Base-by-base conservation (phyloP, 2,888 invertebrate species). In the Hydraecia micacea region DNA sequence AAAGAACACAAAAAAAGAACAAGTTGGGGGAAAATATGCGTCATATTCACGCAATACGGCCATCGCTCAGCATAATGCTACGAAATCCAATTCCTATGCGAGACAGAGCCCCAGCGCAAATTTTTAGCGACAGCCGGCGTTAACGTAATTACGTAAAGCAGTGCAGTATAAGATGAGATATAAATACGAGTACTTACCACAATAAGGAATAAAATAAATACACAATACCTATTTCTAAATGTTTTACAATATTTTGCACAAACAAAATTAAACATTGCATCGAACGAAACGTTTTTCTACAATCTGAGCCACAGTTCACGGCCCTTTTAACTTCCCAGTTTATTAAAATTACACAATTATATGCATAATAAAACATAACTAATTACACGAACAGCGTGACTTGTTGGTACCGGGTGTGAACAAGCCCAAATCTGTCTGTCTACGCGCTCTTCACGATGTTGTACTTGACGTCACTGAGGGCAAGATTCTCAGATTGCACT, bases 381-480 rank as follows among this genome's bases (percentile, higher is more conserved):
- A 58, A 63, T n/a, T 36, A 78, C 76, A 87, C 83, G 83, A 66
- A 75, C 39, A 67, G 72, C 87, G 86, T 89, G 87, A 89, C 89
- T 77, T 13, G 79, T 4, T 58, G 55, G 55, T 58, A 58, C 21
- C 32, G 28, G n/a, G 68, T 75, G 36, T 62, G 66, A 67, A 65
- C 72, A 63, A 13, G 42, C n/a, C 42, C 1, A 65, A 63, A 86
- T 85, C 32, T 63, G 55, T 65, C 25, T 65, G 46, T 65, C 52
- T 73, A 42, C 11, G 70, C 18, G 62, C 28, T 39, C 21, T 52
- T 72, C 85, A 85, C 87, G 76, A 65, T 60, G 32, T 42, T 39
- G 36, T 46, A 46, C 2, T 18, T 80, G 76, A 79, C 81, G 82
- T 88, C 88, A 89, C 65, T 39, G n/a, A n/a, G 66, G n/a, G n/a